A percentile compares a stretch with the other conserved stretches of the same genome.
Evolutionary conservation across 2,797 vertebrate genomes (phyloP).

Genomic region (Falco naumanni): DNA sequence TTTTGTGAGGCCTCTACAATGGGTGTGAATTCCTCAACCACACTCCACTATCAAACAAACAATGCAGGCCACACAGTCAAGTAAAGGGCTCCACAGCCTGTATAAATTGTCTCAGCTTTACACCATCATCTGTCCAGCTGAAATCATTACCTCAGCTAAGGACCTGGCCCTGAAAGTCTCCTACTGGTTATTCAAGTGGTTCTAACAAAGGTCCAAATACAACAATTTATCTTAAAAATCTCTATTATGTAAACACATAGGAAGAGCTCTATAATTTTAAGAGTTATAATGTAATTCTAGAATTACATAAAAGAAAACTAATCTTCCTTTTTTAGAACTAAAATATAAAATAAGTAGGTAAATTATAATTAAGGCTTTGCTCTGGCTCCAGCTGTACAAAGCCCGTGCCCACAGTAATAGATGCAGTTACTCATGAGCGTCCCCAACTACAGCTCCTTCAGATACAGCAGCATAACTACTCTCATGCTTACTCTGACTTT

Average conservation of each 20-base stretch:
- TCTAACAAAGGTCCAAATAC: neutral
- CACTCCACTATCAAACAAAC: neutral
- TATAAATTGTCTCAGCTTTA: neutral
- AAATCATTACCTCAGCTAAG: neutral
- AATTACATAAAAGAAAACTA: neutral
- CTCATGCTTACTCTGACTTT: neutral
- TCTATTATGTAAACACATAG: neutral
- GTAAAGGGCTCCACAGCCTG: neutral
- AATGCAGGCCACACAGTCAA: neutral
- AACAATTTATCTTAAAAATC: neutral
- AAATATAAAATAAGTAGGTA: neutral
- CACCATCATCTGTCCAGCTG: neutral
- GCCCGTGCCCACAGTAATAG: neutral
- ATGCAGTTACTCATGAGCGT: neutral
- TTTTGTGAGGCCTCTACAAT: neutral
- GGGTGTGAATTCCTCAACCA: neutral
- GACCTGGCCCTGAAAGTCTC: neutral
- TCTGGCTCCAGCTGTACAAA: neutral
- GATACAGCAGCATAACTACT: neutral
- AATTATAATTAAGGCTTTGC: neutral
- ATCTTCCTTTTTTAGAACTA: neutral
- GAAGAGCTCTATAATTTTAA: neutral
- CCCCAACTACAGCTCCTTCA: neutral
- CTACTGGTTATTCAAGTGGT: neutral
- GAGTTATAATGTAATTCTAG: neutral